Conservation (phyloP, 2,113 vertebrate species). For the Nibea albiflora region DNA sequence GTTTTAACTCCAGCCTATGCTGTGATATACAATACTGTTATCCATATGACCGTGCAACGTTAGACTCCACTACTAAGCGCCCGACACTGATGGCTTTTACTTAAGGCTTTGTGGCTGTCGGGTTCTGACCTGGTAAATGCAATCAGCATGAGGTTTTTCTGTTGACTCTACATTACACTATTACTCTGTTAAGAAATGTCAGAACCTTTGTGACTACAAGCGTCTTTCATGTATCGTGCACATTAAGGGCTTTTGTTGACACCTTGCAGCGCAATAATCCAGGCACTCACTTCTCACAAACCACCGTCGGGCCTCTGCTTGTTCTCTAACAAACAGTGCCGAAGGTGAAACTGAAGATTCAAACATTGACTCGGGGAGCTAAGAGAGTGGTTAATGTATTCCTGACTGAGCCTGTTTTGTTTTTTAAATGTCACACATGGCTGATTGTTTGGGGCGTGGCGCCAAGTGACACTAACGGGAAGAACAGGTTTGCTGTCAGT, state of each 20-base stretch:
- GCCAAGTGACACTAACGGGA: constrained; percentile 59
- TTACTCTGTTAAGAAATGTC: not conserved
- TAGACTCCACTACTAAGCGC: constrained; percentile 14
- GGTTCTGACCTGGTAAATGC: not conserved
- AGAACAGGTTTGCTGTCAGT: constrained; percentile 73
- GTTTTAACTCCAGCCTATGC: constrained; percentile 32
- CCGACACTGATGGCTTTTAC: not conserved
- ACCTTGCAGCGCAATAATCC: not conserved
- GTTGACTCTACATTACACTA: not conserved
- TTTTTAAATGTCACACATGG: constrained; percentile 51
- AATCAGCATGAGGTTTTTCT: not conserved
- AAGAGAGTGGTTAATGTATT: constrained; percentile 42
- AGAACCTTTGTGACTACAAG: not conserved
- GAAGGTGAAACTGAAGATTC: constrained; percentile 47
- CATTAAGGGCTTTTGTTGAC: not conserved
- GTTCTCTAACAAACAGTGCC: constrained; percentile 14
- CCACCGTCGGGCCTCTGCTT: not conserved
- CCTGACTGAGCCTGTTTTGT: constrained; percentile 46
- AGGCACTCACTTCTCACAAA: not conserved
- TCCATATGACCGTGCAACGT: not conserved
- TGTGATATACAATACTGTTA: constrained; percentile 28
- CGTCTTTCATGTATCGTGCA: not conserved
- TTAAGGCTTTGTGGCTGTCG: not conserved
- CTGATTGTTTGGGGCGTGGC: constrained; percentile 43
- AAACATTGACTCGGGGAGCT: constrained; percentile 59